Evolutionary conservation across 2,888 invertebrate species (phyloP).

Genomic region (Trileptium ribeirensis): DNA sequence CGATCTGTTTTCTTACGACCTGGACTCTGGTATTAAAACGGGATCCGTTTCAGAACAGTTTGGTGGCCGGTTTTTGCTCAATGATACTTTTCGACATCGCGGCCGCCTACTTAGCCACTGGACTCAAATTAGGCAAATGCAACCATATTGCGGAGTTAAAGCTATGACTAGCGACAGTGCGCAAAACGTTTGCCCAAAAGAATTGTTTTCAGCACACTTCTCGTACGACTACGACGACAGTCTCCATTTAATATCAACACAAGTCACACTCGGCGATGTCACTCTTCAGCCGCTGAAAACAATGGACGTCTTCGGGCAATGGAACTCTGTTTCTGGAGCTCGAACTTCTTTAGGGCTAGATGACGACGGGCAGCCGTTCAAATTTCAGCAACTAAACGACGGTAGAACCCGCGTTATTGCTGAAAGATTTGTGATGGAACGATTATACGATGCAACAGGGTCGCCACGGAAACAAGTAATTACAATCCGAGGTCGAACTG

Average conservation of each 20-base stretch:
- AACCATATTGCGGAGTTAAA: too few species aligned
- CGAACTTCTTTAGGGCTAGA: neutral
- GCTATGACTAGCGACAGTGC: neutral
- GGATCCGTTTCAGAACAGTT: neutral
- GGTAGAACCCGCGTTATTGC: neutral
- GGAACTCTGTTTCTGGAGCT: neutral
- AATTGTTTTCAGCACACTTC: neutral
- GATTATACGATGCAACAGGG: neutral
- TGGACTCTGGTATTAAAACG: neutral
- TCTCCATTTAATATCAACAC: neutral
- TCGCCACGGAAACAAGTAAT: neutral
- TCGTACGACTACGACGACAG: neutral
- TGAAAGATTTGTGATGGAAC: neutral
- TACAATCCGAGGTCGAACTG: neutral
- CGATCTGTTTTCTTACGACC: neutral
- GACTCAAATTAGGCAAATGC: neutral
- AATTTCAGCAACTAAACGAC: neutral
- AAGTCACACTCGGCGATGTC: neutral
- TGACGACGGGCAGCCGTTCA: neutral
- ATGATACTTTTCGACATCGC: neutral
- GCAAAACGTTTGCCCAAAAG: too few species aligned
- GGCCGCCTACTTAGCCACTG: neutral
- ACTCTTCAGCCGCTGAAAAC: neutral
- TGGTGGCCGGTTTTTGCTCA: neutral
- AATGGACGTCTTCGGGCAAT: neutral